Evolutionary conservation across 2,113 vertebrate species (phyloP).

Genomic region (Odocoileus hemionus): DNA sequence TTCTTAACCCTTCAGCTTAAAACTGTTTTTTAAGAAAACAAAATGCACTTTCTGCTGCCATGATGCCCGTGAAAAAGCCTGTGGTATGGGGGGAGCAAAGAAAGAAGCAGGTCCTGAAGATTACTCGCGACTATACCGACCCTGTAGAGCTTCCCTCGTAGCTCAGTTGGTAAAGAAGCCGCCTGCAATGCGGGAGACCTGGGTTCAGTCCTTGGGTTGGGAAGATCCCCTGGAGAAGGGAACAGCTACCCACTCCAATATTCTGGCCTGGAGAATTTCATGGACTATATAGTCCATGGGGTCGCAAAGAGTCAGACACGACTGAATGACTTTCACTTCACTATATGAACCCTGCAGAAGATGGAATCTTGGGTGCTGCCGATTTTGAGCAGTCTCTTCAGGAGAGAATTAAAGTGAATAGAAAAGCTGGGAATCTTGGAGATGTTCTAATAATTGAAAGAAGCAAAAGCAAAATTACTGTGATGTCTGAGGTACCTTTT

Average conservation of each 20-base stretch:
- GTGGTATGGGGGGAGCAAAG: not conserved
- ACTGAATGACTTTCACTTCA: not conserved
- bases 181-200: not conserved
- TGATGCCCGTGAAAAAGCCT: not conserved
- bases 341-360: not conserved
- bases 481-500: not conserved
- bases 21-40: not conserved
- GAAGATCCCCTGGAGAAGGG: not conserved
- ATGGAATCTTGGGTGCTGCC: not conserved
- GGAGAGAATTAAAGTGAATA: not conserved
- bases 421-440: not conserved
- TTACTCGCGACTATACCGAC: accelerated
- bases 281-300: not conserved
- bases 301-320: not conserved
- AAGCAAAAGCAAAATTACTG: not conserved
- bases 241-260: not conserved
- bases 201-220: not conserved
- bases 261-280: not conserved
- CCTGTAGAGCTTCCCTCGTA: not conserved
- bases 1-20: not conserved
- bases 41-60: not conserved
- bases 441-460: not conserved
- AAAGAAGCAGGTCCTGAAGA: not conserved
- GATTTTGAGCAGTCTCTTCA: not conserved
- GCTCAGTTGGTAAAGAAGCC: not conserved